Evolutionary conservation across 1,140 invertebrate genomes (phyloP).

Genomic region (Habropoda laboriosa): DNA sequence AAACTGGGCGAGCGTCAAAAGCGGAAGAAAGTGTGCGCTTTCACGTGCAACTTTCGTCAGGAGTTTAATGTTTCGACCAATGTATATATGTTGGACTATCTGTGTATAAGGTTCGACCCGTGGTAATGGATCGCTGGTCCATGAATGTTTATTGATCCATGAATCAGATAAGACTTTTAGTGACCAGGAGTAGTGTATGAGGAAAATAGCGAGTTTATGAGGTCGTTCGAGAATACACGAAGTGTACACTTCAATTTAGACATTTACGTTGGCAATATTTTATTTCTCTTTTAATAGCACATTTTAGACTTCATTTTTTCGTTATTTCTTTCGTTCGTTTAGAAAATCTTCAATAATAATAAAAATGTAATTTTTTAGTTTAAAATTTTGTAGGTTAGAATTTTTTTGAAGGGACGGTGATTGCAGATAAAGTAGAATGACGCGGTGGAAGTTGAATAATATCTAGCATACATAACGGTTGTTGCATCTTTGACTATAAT

Average conservation of each 20-base stretch:
- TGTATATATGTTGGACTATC: too few species aligned
- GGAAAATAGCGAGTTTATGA: accelerated
- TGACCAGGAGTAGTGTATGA: accelerated
- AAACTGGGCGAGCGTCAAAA: background rate
- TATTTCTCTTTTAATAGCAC: too few species aligned
- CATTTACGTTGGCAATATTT: too few species aligned
- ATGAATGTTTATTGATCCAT: background rate
- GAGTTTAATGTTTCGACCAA: background rate
- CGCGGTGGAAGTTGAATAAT: background rate
- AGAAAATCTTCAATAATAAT: too few species aligned
- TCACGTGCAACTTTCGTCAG: slow-evolving; percentile 13
- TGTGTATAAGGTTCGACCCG: too few species aligned
- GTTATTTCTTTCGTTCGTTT: too few species aligned
- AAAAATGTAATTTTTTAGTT: too few species aligned
- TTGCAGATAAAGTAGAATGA: background rate
- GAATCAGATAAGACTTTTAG: background rate
- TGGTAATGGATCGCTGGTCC: too few species aligned
- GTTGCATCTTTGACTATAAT: slow-evolving; percentile 11
- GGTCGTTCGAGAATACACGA: background rate
- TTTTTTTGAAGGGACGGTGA: too few species aligned
- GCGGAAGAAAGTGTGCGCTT: slow-evolving; percentile 29
- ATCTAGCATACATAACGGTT: slow-evolving; percentile 22
- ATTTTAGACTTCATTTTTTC: too few species aligned
- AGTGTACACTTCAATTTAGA: too few species aligned
- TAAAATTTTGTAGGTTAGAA: too few species aligned